Evolutionary conservation across 2,888 invertebrate genomes (phyloP).

Genomic region (Macaria liturata): DNA sequence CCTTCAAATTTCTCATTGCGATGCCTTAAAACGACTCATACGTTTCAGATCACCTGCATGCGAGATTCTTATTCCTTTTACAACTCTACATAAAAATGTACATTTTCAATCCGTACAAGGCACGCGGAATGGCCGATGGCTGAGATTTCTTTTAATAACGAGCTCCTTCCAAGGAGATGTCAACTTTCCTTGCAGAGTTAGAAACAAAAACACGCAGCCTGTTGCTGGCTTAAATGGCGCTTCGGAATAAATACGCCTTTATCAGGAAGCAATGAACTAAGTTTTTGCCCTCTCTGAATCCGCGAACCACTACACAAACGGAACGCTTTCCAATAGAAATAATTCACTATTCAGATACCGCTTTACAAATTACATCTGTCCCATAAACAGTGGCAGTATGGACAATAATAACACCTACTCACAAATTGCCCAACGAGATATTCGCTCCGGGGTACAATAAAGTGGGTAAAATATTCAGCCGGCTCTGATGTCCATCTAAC

Average conservation of each 20-base stretch:
- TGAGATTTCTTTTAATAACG: conserved; percentile 76
- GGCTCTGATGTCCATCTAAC: conserved; percentile 25
- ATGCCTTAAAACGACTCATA: conserved; percentile 37
- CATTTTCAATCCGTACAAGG: conserved; percentile 70
- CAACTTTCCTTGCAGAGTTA: conserved; percentile 77
- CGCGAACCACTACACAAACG: conserved; percentile 11
- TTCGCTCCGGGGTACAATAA: conserved; percentile 21
- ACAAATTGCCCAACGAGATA: conserved; percentile 21
- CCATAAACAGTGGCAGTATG: conserved; percentile 26
- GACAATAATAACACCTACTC: conserved; percentile 26
- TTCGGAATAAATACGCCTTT: conserved; percentile 3
- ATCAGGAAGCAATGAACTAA: conserved; percentile 9
- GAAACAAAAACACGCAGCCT: conserved; percentile 57
- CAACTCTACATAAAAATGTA: conserved; percentile 60
- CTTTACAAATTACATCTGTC: conserved; percentile 22
- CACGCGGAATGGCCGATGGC: conserved; percentile 55
- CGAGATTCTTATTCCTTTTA: conserved; percentile 63
- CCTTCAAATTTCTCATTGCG: conserved; percentile 48
- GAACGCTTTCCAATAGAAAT: conserved; percentile 2
- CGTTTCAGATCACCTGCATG: conserved; percentile 53
- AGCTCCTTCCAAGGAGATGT: conserved; percentile 61
- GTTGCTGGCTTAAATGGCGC: conserved; percentile 13
- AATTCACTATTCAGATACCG: conserved; percentile 12
- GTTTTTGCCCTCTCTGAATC: conserved; percentile 13
- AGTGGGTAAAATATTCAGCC: conserved; percentile 16